Percentiles rank a stretch among this genome's conserved stretches.
Conservation (phyloP, 1,140 invertebrate genomes). For the Meloidogyne exigua region DNA sequence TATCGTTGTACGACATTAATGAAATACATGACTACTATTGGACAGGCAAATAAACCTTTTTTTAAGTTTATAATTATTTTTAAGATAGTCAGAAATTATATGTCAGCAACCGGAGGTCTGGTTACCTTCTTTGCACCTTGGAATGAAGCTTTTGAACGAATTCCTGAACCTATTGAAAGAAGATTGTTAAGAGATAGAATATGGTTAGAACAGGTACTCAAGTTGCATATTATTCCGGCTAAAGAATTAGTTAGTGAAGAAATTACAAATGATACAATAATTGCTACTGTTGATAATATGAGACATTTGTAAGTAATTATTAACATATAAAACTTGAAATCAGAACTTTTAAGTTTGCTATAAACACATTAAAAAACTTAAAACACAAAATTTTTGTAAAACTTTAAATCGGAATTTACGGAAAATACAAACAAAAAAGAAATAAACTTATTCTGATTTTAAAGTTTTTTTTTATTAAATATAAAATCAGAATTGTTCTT, state of each 20-base stretch:
- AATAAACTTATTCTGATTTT: too few species aligned
- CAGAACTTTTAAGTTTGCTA: too few species aligned
- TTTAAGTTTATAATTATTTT: not conserved
- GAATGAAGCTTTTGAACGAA: conserved; percentile 63
- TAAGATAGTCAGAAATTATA: conserved; percentile 57
- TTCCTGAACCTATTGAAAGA: conserved; percentile 60
- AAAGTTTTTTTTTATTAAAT: too few species aligned
- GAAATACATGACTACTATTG: conserved; percentile 64
- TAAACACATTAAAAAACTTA: too few species aligned
- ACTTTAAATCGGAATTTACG: too few species aligned
- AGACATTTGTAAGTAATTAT: conserved; percentile 49
- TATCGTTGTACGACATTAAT: conserved; percentile 61
- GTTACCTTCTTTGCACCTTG: conserved; percentile 63
- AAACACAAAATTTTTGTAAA: too few species aligned
- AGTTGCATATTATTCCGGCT: conserved; percentile 62
- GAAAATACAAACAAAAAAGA: too few species aligned
- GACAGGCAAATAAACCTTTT: conserved; percentile 29
- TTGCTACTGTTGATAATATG: conserved; percentile 63
- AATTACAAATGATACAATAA: conserved; percentile 63
- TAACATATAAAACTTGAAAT: conserved; percentile 9
- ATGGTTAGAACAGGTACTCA: conserved; percentile 63
- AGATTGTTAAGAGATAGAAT: conserved; percentile 58
- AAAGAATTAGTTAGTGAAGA: conserved; percentile 63
- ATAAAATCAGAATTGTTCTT: not conserved
- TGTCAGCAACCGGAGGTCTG: conserved; percentile 61